These are phyloP conservation scores for Centropus unirufus DNA, from an alignment of 2,113 vertebrate genomes.

Conservation along the genomic window DNA sequence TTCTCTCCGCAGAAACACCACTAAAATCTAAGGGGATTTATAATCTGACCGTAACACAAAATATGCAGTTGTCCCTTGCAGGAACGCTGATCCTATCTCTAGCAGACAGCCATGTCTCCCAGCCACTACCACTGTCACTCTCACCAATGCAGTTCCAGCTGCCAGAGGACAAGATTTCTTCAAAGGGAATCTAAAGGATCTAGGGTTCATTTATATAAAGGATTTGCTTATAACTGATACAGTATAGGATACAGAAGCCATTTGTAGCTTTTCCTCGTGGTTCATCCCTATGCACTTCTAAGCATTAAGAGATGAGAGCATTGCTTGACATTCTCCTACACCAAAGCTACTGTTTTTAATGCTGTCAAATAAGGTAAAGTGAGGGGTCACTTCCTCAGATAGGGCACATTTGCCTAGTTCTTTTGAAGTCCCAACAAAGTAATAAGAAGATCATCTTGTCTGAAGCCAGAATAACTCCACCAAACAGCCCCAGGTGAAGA, in stretches of 20 bases:
- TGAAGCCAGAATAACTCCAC: constrained; percentile 23
- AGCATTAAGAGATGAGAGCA: background rate
- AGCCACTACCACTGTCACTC: constrained; percentile 52
- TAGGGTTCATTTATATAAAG: constrained; percentile 43
- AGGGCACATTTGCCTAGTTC: constrained; percentile 23
- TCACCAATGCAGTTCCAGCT: constrained; percentile 40
- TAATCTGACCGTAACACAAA: background rate
- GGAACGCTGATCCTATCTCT: constrained; percentile 52
- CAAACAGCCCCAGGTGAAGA: constrained; percentile 36
- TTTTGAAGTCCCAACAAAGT: constrained; percentile 32
- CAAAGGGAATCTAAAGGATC: constrained; percentile 60
- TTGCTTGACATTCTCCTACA: background rate
- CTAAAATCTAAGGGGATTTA: constrained; percentile 26
- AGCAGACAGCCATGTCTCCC: constrained; percentile 53
- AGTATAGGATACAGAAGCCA: constrained; percentile 10
- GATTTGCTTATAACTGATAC: constrained; percentile 64
- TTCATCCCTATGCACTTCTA: background rate
- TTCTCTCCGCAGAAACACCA: background rate
- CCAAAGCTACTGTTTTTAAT: constrained; percentile 52
- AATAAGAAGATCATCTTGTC: background rate
- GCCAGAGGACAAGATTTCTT: constrained; percentile 64
- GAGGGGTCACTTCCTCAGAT: constrained; percentile 30
- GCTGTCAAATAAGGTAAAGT: background rate
- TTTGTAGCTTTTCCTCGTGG: constrained; percentile 28
- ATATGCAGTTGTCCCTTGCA: constrained; percentile 50